Conservation (phyloP, 53 echinoderm and acorn worm species). For the Zoroaster sp. region DNA sequence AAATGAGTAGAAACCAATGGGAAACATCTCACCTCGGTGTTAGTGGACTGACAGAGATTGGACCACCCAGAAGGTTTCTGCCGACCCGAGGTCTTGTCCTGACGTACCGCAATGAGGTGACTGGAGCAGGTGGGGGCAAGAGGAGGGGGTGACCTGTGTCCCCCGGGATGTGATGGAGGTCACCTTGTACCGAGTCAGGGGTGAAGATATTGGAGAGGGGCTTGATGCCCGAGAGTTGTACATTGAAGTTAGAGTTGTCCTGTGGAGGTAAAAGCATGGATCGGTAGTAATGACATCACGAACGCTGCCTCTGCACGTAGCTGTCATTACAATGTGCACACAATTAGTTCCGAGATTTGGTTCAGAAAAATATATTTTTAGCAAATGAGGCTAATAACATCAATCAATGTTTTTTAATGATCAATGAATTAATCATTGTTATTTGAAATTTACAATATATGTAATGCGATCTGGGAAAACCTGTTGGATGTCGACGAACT, state of each 20-base stretch:
- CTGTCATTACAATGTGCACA: too few species aligned
- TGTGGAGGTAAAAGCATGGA: too few species aligned
- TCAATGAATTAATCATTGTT: too few species aligned
- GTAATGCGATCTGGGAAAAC: too few species aligned
- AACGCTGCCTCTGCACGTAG: too few species aligned
- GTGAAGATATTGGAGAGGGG: constrained; percentile 77
- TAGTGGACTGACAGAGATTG: constrained; percentile 72
- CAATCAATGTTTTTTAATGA: too few species aligned
- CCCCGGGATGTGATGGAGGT: constrained; percentile 59
- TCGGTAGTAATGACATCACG: too few species aligned
- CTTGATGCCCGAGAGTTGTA: constrained; percentile 80
- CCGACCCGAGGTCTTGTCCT: constrained; percentile 73
- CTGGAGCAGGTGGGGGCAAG: constrained; percentile 63
- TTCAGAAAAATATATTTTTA: too few species aligned
- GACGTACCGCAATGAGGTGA: constrained; percentile 25
- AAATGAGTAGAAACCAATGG: not conserved
- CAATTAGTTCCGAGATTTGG: too few species aligned
- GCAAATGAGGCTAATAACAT: too few species aligned
- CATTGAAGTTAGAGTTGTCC: constrained; percentile 56
- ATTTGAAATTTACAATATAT: too few species aligned
- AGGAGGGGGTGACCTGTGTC: constrained; percentile 64
- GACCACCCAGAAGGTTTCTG: constrained; percentile 71
- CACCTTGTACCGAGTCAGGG: constrained; percentile 64
- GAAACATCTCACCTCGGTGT: constrained; percentile 74
- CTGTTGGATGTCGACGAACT: too few species aligned